Evolutionary conservation across 2,797 vertebrate genomes (phyloP).

Genomic region (Oceanodroma leucorhoa): DNA sequence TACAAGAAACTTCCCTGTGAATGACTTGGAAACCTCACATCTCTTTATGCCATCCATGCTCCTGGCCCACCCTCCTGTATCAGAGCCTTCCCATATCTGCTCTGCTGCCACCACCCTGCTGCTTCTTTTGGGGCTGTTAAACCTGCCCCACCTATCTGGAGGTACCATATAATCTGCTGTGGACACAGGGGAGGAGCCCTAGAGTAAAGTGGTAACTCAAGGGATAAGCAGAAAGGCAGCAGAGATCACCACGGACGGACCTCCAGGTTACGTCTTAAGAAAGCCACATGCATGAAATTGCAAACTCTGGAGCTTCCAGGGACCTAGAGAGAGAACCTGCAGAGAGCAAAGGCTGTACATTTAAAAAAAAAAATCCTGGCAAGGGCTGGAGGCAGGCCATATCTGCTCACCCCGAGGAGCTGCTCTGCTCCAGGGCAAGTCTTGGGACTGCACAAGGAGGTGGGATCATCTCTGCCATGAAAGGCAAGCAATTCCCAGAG

Average conservation of each 20-base stretch:
- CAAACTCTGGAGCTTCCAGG: neutral
- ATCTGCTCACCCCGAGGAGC: neutral
- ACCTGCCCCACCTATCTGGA: constrained; percentile 20
- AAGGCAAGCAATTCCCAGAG: neutral
- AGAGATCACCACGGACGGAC: accelerated
- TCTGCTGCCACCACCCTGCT: constrained; percentile 13
- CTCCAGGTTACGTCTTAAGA: neutral
- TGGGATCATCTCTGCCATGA: neutral
- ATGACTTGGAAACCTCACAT: neutral
- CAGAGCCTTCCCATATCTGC: neutral
- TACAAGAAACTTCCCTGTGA: neutral
- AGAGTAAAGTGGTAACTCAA: neutral
- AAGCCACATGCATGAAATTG: neutral
- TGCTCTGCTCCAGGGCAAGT: neutral
- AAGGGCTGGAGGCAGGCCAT: neutral
- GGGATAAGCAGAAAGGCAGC: constrained; percentile 9
- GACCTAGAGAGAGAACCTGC: neutral
- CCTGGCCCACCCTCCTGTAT: neutral
- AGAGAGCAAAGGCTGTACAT: neutral
- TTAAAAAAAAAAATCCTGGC: neutral
- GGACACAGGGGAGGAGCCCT: constrained; percentile 18
- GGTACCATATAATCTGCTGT: constrained; percentile 29
- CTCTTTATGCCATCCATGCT: constrained; percentile 1
- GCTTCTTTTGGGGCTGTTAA: constrained; percentile 9
- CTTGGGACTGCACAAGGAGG: neutral